Conservation (phyloP, 2,888 invertebrate species). For the Zygothrica quintamaculata region DNA sequence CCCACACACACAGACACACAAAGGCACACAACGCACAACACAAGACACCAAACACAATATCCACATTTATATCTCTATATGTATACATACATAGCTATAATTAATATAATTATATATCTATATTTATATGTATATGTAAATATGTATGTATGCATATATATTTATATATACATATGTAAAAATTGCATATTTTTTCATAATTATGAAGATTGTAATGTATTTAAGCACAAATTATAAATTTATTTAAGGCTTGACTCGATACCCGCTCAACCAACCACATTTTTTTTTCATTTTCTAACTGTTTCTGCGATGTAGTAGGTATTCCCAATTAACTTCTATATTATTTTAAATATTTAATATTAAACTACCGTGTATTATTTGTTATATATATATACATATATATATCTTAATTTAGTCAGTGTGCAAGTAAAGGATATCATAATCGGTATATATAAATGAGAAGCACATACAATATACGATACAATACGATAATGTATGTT, state of each 20-base stretch:
- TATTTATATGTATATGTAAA: no score
- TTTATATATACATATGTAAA: slow-evolving; percentile 11
- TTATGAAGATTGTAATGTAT: slow-evolving; percentile 33
- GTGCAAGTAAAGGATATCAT: slow-evolving; percentile 39
- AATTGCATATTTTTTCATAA: slow-evolving; percentile 24
- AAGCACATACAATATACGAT: slow-evolving; percentile 32
- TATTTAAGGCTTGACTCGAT: slow-evolving; percentile 32
- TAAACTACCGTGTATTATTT: slow-evolving; percentile 41
- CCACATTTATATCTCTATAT: no score
- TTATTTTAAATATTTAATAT: slow-evolving; percentile 16
- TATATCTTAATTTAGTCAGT: slow-evolving; percentile 35
- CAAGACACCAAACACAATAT: no score
- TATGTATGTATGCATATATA: slow-evolving; percentile 6
- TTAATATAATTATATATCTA: no score
- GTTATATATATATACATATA: no score
- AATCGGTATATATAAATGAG: slow-evolving; percentile 59
- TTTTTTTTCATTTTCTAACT: no score
- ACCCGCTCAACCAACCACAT: slow-evolving; percentile 19
- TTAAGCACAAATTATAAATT: slow-evolving; percentile 16
- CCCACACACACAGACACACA: no score
- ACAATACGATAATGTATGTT: not conserved
- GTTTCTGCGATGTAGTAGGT: slow-evolving; percentile 58
- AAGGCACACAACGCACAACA: no score
- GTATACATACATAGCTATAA: no score
- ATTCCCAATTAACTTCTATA: slow-evolving; percentile 2